phyloP scores from a whole-genome alignment of 2,888 invertebrate genomes.

The Drosophila testacea region DNA sequence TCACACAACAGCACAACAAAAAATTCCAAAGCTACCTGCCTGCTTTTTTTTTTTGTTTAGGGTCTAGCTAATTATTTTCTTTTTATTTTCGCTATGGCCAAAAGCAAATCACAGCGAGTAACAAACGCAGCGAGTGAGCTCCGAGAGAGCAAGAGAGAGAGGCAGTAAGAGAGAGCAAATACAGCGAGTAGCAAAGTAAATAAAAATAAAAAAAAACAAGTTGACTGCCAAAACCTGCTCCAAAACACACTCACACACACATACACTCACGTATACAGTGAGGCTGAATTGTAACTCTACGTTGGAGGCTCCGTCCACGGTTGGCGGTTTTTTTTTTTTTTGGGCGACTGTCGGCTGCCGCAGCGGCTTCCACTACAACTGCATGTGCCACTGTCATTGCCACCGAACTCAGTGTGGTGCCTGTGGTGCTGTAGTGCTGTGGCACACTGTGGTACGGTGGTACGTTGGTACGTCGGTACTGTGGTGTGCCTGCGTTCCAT shows the following conservation, averaged over 20 bases:
- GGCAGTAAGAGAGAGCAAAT: constrained; percentile 14
- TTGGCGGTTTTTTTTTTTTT: constrained; percentile 59
- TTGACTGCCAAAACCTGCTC: constrained; percentile 60
- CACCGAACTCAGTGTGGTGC: constrained; percentile 85
- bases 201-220: constrained; percentile 51
- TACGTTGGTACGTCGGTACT: constrained; percentile 3
- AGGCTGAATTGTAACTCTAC: constrained; percentile 45
- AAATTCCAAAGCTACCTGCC: constrained; percentile 62
- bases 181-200: constrained; percentile 55
- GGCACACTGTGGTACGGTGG: too few species aligned
- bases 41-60: constrained; percentile 40
- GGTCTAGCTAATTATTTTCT: constrained; percentile 75
- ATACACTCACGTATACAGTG: constrained; percentile 1
- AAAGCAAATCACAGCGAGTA: constrained; percentile 73
- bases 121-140: constrained; percentile 36
- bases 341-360: constrained; percentile 67
- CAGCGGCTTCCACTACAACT: constrained; percentile 82
- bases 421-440: constrained; percentile 64
- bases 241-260: constrained; percentile 32
- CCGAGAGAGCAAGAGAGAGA: constrained; percentile 28
- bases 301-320: constrained; percentile 62
- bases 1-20: constrained; percentile 27
- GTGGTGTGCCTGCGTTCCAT: constrained; percentile 51
- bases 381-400: constrained; percentile 85
- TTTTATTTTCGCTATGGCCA: constrained; percentile 45